Evolutionary conservation across 2,888 invertebrate genomes (phyloP).

Genomic region (Cryptocephalus moraei): DNA sequence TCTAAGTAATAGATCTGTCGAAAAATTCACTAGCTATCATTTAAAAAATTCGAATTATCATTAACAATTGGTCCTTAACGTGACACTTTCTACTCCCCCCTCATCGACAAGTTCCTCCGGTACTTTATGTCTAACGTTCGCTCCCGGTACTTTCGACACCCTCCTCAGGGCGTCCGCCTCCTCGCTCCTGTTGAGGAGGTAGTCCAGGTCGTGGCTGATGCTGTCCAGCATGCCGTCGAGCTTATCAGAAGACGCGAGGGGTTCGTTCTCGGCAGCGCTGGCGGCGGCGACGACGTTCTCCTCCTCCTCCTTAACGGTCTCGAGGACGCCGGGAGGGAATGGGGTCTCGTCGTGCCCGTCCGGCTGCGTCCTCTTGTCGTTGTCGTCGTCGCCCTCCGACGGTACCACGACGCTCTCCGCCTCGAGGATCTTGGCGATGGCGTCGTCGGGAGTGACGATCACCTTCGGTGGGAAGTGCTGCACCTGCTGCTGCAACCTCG

Average conservation of each 20-base stretch:
- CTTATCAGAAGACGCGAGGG: conserved; percentile 31
- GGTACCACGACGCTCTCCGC: conserved; percentile 9
- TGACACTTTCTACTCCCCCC: conserved; percentile 15
- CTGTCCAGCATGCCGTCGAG: conserved; percentile 62
- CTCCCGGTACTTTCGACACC: conserved; percentile 24
- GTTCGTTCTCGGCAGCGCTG: conserved; percentile 16
- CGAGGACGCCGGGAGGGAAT: conserved; percentile 12
- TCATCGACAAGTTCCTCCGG: conserved; percentile 22
- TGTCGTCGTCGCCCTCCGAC: conserved; percentile 2
- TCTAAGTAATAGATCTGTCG: too few species aligned
- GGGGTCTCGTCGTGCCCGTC: conserved; percentile 29
- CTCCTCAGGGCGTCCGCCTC: conserved; percentile 20
- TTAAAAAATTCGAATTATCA: too few species aligned
- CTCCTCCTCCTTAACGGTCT: conserved; percentile 11
- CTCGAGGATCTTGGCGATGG: conserved; percentile 17
- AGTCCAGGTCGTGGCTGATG: conserved; percentile 74
- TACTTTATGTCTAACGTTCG: conserved; percentile 27
- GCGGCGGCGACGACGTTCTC: not conserved
- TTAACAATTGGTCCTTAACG: conserved; percentile 21
- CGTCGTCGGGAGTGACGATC: conserved; percentile 23
- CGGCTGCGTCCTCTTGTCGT: conserved; percentile 27
- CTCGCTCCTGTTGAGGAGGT: conserved; percentile 56
- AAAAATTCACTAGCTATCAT: too few species aligned
- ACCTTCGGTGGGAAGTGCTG: conserved; percentile 18
- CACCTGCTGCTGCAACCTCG: conserved; percentile 4